phyloP scores from a whole-genome alignment of 2,888 invertebrate species.

The Iselma pallidipennis region DNA sequence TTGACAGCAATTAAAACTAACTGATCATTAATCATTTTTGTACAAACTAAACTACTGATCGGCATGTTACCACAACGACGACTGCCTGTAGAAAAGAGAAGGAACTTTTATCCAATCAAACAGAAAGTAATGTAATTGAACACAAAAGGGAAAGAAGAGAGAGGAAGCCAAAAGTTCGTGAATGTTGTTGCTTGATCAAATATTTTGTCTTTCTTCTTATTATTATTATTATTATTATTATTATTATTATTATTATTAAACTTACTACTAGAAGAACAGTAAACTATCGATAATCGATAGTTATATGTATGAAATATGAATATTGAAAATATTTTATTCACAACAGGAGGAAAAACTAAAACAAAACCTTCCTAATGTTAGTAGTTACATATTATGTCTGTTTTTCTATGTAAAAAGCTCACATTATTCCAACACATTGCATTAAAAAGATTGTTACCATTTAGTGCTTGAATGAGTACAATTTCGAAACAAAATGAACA shows the following conservation, averaged over 20 bases:
- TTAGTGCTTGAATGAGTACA: background rate
- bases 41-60: background rate
- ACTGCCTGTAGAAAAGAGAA: too few species aligned
- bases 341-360: background rate
- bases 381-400: background rate
- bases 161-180: background rate
- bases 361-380: background rate
- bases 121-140: background rate
- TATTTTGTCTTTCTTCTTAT: background rate
- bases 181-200: background rate
- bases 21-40: conserved; percentile 21
- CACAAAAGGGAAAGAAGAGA: background rate
- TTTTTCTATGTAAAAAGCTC: background rate
- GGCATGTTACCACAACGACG: background rate
- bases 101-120: background rate
- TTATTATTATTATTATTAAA: background rate
- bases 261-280: background rate
- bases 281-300: too few species aligned
- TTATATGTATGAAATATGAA: too few species aligned
- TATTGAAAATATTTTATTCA: too few species aligned
- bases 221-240: too few species aligned
- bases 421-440: background rate
- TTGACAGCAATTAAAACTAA: conserved; percentile 17
- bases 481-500: background rate
- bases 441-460: background rate